Evolutionary conservation across 64 coral and sea anemone genomes (phyloP), one percentile per base, ranked within the genome.

Genomic region (Anthopleura sola): DNA sequence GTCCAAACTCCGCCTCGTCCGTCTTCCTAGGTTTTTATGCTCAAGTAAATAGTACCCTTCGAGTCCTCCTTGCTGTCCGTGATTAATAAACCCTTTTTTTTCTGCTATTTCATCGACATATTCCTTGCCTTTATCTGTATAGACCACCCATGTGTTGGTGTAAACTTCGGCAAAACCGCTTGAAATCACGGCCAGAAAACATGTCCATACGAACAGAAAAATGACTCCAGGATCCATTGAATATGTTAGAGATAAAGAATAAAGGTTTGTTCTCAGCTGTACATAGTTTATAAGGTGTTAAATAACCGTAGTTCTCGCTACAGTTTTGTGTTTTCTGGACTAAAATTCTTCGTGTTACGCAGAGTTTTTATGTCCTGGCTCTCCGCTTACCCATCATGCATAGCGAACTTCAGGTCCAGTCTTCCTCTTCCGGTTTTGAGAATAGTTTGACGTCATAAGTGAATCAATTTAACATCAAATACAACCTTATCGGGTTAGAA

Each of bases 61-160:
- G 24, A 97, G 88, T 82, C 87, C 91, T 89, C 84, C 84, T 33
- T 86, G 86, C 75, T 97, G 86, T 86, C 94, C 90, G 50, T 89
- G 91, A 56, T 92, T 90, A 68, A 92, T 80, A 89, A 92, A 97
- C 32, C 94, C 94, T 68, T 84, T 85, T 66, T 77, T 88, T 66
- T 86, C 75, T 50, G 94, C 90, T 86, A 97, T 69, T 62, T 97
- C 85, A 32, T 97, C 90, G 54, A 97, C 90, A 90, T 92, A 97
- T 83, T 89, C 75, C 60, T 91, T 86, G 69, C 83, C 94, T 85
- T 78, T 97, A 28, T 81, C 74, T 29, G 85, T 89, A 37, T 84
- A 79, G 90, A 97, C 87, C 87, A 97, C 94, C 94, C 94, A 97
- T 77, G 94, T 89, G 85, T 96, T 96, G 24, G 90, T 86, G 84